Percentiles rank a stretch among this genome's conserved stretches.
Evolutionary conservation across 2,113 vertebrate genomes (phyloP).

Genomic region (Protomyctophum bolini): DNA sequence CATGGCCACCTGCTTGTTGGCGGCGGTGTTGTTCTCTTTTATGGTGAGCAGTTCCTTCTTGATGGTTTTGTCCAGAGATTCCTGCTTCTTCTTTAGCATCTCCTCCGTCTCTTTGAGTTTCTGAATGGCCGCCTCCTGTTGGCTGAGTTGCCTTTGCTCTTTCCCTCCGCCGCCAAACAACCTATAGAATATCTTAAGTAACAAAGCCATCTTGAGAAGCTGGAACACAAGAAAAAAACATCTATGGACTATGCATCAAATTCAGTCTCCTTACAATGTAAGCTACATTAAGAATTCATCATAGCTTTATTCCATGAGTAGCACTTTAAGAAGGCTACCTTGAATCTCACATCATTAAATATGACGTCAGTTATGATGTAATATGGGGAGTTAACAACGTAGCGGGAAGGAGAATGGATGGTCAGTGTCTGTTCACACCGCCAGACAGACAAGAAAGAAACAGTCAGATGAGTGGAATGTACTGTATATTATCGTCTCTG

Average conservation of each 20-base stretch:
- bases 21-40: constrained; percentile 92
- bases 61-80: constrained; percentile 95
- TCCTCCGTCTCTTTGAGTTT: constrained; percentile 95
- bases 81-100: constrained; percentile 96
- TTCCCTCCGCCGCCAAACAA: constrained; percentile 89
- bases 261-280: too few relatives aligned
- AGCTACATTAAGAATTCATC: too few relatives aligned
- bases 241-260: background rate
- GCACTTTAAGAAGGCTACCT: too few relatives aligned
- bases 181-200: constrained; percentile 75
- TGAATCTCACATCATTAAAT: too few relatives aligned
- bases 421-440: too few relatives aligned
- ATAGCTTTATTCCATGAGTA: too few relatives aligned
- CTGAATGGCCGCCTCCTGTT: constrained; percentile 93
- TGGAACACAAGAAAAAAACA: constrained; percentile 8
- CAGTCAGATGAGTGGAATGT: too few relatives aligned
- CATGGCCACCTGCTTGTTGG: constrained; percentile 80
- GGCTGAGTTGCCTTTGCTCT: constrained; percentile 86
- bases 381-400: too few relatives aligned
- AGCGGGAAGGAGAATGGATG: too few relatives aligned
- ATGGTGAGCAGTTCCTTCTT: constrained; percentile 89
- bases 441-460: too few relatives aligned
- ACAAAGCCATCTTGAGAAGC: constrained; percentile 81
- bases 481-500: too few relatives aligned
- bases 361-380: too few relatives aligned